phyloP scores from a whole-genome alignment of 2,797 vertebrate genomes.

The Tapirus indicus region DNA sequence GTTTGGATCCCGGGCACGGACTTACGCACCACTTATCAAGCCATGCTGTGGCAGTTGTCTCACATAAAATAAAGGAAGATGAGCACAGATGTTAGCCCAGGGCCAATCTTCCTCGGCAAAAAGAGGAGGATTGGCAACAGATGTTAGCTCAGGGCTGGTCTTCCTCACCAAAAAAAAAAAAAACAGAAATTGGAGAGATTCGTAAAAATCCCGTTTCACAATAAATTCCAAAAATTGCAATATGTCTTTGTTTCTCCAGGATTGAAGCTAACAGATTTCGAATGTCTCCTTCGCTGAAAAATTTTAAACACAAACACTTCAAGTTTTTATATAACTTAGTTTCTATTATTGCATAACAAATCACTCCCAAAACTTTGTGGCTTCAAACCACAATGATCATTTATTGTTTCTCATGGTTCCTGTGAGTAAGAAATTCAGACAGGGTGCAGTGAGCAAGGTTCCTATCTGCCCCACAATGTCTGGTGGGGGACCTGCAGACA shows the following conservation, averaged over 20 bases:
- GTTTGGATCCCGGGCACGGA: too few species aligned
- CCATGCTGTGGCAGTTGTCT: too few species aligned
- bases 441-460: background rate
- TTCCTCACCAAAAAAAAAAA: too few species aligned
- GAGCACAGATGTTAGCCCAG: too few species aligned
- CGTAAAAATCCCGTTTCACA: slow-evolving; percentile 26
- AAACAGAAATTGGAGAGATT: background rate
- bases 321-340: background rate
- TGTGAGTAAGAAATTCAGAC: background rate
- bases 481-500: background rate
- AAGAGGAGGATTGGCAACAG: too few species aligned
- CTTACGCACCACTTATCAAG: too few species aligned
- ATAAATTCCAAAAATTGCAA: slow-evolving; percentile 28
- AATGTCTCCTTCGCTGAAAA: background rate
- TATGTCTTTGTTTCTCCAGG: slow-evolving; percentile 2
- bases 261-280: slow-evolving; percentile 14
- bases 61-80: too few species aligned
- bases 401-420: background rate
- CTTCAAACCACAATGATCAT: background rate
- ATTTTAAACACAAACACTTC: background rate
- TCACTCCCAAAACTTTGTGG: background rate
- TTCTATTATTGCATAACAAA: background rate
- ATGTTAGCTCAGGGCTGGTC: too few species aligned
- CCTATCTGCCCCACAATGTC: background rate
- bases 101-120: too few species aligned